Base-by-base conservation (phyloP, 1,140 invertebrate species). In the Microplitis mediator region DNA sequence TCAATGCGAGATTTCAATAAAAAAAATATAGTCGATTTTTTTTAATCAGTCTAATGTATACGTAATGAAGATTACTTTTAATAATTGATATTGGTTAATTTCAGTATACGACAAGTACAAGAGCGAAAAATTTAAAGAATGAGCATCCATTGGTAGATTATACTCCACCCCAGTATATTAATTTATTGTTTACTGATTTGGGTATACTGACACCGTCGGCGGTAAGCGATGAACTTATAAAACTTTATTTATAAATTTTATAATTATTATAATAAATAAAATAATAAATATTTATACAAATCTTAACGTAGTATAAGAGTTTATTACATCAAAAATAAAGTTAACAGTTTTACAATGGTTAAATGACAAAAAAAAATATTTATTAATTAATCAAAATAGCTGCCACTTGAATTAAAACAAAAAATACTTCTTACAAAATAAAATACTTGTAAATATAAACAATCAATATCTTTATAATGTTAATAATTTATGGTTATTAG, bases 221-320 rank as follows among this genome's bases (percentile, higher is more conserved):
- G 74, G 96, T 99, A 11, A 97, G 96, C 87, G 97, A 99, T 81
- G 96, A 98, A 90, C 90, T 99, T 4, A 97, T 99, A 71, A 97
- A 98, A 88, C 87, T 99, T 54, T 99, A 99, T 88, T 91, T 96
- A 79, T 98, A 90, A 16, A 52, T 1, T 23, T 23, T 9, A 36
- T 54, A 8, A 32, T 13, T 3, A 54, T 32, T 9, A 91, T 73
- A 72, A 35, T 62, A 34, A 16, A 36, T 11, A 9, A 67, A 67
- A 54, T 50, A 54, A 16, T 45, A 50, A n/a, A 34, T n/a, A 71
- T 63, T 56, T 72, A 8, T 60, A 65, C 39, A 54, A 35, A 3
- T 54, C 63, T 39, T 4, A 66, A 16, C 16, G 14, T 23, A 66
- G 23, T 45, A 39, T 31, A 60, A 61, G 36, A 35, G 50, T 66